Percentiles rank a stretch among this genome's conserved stretches.
Evolutionary conservation across 2,797 vertebrate species (phyloP).

Genomic region (Thaleichthys pacificus): DNA sequence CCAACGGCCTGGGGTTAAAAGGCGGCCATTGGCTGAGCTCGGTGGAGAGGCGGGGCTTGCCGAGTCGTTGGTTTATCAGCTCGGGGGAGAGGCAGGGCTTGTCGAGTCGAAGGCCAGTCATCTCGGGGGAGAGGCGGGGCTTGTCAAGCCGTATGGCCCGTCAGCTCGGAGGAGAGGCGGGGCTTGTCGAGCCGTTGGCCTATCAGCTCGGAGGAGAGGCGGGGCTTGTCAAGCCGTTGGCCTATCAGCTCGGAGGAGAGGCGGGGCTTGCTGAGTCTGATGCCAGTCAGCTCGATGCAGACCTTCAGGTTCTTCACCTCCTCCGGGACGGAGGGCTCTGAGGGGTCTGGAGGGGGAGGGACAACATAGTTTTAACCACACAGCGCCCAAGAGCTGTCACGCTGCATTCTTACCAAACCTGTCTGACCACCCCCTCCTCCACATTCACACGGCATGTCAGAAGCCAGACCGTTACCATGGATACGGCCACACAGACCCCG

Average conservation of each 20-base stretch:
- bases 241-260: conserved; percentile 88
- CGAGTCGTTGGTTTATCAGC: conserved; percentile 87
- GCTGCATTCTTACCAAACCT: too few species aligned
- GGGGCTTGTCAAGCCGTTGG: conserved; percentile 89
- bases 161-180: conserved; percentile 85
- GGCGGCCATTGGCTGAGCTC: conserved; percentile 74
- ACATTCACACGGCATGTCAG: too few species aligned
- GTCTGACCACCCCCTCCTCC: too few species aligned
- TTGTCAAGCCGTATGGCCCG: conserved; percentile 91
- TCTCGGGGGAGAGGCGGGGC: conserved; percentile 84
- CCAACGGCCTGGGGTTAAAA: too few species aligned
- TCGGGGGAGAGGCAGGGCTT: conserved; percentile 64
- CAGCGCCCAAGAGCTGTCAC: too few species aligned
- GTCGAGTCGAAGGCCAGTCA: conserved; percentile 90
- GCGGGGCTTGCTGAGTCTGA: conserved; percentile 89
- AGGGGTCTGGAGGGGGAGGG: conserved; percentile 78
- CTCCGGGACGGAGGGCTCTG: conserved; percentile 82
- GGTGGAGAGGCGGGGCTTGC: conserved; percentile 3
- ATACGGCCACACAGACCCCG: too few species aligned
- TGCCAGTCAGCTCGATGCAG: conserved; percentile 92
- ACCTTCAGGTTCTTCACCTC: conserved; percentile 94
- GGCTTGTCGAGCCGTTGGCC: conserved; percentile 91
- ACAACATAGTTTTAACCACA: conserved; percentile 78
- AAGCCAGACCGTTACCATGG: too few species aligned
- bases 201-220: conserved; percentile 85